These are phyloP conservation scores for Rhegmatorhina hoffmannsi DNA, from an alignment of 2,113 vertebrate genomes.

Conservation along the genomic window DNA sequence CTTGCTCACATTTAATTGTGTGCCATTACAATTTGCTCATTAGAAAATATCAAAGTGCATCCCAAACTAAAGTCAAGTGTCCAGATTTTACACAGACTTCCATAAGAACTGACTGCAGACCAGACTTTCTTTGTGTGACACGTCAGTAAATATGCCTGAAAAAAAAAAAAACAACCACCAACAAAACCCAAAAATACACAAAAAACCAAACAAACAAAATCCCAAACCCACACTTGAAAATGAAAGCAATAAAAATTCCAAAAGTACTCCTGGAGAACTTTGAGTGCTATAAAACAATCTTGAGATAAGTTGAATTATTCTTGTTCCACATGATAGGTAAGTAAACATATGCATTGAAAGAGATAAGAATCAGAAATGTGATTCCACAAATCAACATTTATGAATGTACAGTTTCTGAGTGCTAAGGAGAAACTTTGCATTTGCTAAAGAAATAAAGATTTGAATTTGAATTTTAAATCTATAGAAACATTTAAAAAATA, in stretches of 20 bases:
- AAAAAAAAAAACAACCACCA: background rate
- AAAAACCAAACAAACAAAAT: background rate
- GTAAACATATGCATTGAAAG: background rate
- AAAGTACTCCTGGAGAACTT: background rate
- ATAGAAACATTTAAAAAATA: background rate
- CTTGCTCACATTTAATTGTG: background rate
- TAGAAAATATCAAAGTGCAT: background rate
- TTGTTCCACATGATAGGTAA: background rate
- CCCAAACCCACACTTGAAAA: background rate
- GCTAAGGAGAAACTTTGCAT: background rate
- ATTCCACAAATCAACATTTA: background rate
- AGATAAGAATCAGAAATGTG: background rate
- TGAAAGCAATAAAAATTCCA: background rate
- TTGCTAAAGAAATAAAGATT: background rate
- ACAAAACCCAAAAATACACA: background rate
- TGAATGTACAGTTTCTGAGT: background rate
- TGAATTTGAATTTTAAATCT: background rate
- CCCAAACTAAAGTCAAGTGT: background rate
- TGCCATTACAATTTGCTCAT: background rate
- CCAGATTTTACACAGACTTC: background rate
- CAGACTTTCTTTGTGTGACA: background rate
- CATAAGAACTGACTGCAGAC: background rate
- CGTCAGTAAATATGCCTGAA: background rate
- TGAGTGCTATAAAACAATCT: background rate
- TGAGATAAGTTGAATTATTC: background rate